Percentiles rank a stretch among this genome's conserved stretches.
These are phyloP conservation scores for Axea sp. DNA, from an alignment of 2,888 invertebrate species.

Conservation along the genomic window DNA sequence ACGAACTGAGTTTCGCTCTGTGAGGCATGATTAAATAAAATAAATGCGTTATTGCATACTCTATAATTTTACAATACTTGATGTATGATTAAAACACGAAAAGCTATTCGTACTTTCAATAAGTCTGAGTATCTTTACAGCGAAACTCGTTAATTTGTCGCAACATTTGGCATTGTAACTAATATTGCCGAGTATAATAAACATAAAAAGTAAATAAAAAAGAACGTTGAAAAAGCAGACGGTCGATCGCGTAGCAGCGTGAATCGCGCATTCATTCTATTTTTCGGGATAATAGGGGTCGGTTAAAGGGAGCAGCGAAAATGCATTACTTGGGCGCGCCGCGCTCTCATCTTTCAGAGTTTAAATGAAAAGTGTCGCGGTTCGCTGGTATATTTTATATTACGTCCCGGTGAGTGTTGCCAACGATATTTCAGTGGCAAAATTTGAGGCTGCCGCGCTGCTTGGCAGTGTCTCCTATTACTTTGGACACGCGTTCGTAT, in stretches of 20 bases:
- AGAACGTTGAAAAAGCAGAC: not conserved
- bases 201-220: too few species aligned
- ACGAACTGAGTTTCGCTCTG: too few species aligned
- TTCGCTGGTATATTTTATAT: slow-evolving; percentile 59
- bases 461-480: slow-evolving; percentile 56
- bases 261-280: slow-evolving; percentile 41
- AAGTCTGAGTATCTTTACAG: too few species aligned
- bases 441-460: slow-evolving; percentile 51
- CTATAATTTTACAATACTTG: too few species aligned
- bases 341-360: slow-evolving; percentile 54
- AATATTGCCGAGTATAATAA: too few species aligned
- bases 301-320: slow-evolving; percentile 52
- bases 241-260: slow-evolving; percentile 9
- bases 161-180: too few species aligned
- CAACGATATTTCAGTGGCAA: slow-evolving; percentile 60
- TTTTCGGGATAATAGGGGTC: slow-evolving; percentile 46
- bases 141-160: too few species aligned
- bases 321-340: slow-evolving; percentile 50
- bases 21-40: too few species aligned
- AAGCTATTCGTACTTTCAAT: too few species aligned
- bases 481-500: slow-evolving; percentile 53
- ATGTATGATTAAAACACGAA: too few species aligned
- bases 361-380: slow-evolving; percentile 61
- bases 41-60: too few species aligned
- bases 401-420: slow-evolving; percentile 45